These are phyloP conservation scores for Ariolimax columbianus DNA, from an alignment of 2,888 invertebrate species.

Conservation along the genomic window DNA sequence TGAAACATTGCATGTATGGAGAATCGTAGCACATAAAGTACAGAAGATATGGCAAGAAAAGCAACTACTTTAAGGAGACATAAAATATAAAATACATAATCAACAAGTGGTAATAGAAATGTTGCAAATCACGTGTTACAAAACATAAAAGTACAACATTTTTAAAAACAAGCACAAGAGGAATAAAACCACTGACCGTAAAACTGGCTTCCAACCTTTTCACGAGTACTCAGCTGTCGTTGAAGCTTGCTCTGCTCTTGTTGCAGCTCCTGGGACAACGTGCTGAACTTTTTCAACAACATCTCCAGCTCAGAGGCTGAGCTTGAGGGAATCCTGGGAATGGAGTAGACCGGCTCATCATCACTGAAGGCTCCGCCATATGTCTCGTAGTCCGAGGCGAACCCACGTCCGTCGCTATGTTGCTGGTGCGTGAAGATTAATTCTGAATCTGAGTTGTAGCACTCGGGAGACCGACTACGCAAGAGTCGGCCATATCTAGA, in stretches of 20 bases:
- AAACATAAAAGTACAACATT: too few species aligned
- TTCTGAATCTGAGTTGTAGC: conserved; percentile 95
- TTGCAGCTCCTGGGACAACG: conserved; percentile 80
- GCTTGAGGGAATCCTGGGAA: conserved; percentile 71
- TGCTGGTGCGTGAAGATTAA: conserved; percentile 78
- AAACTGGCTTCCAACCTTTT: conserved; percentile 42
- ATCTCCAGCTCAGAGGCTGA: conserved; percentile 75
- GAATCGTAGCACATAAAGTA: too few species aligned
- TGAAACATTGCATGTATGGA: too few species aligned
- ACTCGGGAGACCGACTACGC: conserved; percentile 81
- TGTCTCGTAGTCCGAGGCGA: conserved; percentile 74
- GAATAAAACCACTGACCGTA: conserved; percentile 3
- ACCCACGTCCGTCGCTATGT: conserved; percentile 67
- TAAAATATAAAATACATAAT: too few species aligned
- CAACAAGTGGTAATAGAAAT: too few species aligned
- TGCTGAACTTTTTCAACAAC: conserved; percentile 77
- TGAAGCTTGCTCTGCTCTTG: conserved; percentile 73
- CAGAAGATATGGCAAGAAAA: too few species aligned
- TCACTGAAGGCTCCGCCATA: conserved; percentile 72
- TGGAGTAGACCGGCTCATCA: conserved; percentile 70
- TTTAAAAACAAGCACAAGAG: too few species aligned
- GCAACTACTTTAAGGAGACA: too few species aligned
- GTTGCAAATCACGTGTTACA: too few species aligned
- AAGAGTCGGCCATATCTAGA: conserved; percentile 71
- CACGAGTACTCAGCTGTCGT: conserved; percentile 65